phyloP scores from a whole-genome alignment of 2,113 vertebrate species.

The Saguinus midas region DNA sequence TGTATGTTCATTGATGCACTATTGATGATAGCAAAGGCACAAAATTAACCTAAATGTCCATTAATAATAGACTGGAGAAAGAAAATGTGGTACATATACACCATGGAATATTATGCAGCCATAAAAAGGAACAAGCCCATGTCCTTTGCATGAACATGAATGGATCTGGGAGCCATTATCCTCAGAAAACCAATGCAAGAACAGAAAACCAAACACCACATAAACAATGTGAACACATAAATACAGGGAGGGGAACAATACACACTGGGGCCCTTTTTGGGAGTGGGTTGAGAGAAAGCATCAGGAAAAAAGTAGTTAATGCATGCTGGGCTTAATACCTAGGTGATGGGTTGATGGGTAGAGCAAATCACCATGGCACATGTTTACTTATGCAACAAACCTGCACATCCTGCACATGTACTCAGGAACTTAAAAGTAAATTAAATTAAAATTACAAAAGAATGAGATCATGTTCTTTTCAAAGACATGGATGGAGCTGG shows the following conservation, averaged over 20 bases:
- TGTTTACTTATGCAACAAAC: too few species aligned
- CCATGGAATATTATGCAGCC: not conserved
- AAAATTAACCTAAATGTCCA: not conserved
- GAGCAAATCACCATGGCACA: too few species aligned
- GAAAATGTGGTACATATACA: not conserved
- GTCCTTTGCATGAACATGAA: not conserved
- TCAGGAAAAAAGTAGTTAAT: too few species aligned
- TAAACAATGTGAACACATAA: not conserved
- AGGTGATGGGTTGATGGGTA: too few species aligned
- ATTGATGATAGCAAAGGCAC: not conserved
- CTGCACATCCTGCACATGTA: too few species aligned
- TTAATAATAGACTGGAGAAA: not conserved
- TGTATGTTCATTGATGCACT: not conserved
- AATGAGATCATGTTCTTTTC: too few species aligned
- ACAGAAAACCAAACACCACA: not conserved
- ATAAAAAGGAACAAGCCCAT: not conserved
- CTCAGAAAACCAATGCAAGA: not conserved
- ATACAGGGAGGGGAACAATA: not conserved
- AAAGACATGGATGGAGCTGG: too few species aligned
- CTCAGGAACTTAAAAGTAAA: too few species aligned
- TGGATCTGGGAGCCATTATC: not conserved
- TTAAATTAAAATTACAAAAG: too few species aligned
- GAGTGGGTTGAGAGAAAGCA: too few species aligned
- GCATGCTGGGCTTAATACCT: too few species aligned
- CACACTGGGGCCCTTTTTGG: accelerated